Conservation (phyloP, 2,888 invertebrate species). For the Coelinius sp. region DNA sequence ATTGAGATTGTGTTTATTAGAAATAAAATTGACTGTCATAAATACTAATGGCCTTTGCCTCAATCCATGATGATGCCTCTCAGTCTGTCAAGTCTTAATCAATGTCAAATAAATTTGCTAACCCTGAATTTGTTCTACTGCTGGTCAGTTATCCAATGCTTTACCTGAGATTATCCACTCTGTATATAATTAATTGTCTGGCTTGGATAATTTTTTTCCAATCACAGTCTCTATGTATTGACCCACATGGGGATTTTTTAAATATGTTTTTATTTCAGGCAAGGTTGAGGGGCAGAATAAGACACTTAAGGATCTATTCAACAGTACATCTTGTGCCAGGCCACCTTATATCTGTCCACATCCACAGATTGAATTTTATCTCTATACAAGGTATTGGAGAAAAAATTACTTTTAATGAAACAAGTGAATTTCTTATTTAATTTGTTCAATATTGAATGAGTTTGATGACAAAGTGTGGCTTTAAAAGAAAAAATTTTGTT, state of each 20-base stretch:
- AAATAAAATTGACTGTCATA: background rate
- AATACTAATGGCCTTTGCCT: constrained; percentile 35
- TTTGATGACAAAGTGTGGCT: too few relatives aligned
- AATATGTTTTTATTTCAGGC: constrained; percentile 48
- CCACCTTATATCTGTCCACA: constrained; percentile 88
- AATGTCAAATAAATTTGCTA: constrained; percentile 2
- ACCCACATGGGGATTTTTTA: background rate
- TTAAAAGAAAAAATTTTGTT: too few relatives aligned
- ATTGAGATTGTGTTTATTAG: background rate
- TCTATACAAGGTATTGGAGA: constrained; percentile 81
- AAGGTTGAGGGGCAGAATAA: constrained; percentile 66
- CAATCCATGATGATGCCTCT: constrained; percentile 22
- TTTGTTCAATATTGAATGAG: too few relatives aligned
- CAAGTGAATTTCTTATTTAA: too few relatives aligned
- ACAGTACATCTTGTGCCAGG: constrained; percentile 85
- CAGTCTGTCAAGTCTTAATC: background rate
- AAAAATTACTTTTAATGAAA: background rate
- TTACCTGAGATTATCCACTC: background rate
- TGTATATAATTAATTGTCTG: background rate
- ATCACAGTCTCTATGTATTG: background rate
- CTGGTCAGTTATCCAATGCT: too few relatives aligned
- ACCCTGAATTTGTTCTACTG: background rate
- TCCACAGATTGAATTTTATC: constrained; percentile 84
- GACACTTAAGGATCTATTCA: constrained; percentile 79
- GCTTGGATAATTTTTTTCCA: background rate